These are phyloP conservation scores for Anguilla japonica DNA, from an alignment of 2,113 vertebrate genomes.

Conservation along the genomic window DNA sequence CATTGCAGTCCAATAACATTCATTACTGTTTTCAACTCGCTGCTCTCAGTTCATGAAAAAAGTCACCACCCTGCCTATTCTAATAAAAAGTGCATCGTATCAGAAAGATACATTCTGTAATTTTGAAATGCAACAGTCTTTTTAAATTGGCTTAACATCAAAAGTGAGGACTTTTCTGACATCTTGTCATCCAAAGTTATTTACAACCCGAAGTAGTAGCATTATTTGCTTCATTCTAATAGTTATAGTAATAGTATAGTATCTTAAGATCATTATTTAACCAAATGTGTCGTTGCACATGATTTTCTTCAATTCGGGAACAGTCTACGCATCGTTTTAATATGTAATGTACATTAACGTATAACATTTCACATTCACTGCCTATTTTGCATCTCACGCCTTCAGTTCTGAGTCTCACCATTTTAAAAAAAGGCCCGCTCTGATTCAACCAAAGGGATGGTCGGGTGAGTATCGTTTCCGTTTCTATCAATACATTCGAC, in stretches of 20 bases:
- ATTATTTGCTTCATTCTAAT: conserved; percentile 26
- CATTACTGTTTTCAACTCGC: conserved; percentile 42
- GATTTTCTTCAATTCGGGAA: conserved; percentile 42
- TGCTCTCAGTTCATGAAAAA: conserved; percentile 26
- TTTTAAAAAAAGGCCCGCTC: conserved; percentile 33
- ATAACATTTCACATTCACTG: conserved; percentile 37
- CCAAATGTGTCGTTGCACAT: conserved; percentile 33
- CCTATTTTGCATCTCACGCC: conserved; percentile 34
- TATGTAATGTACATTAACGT: conserved; percentile 36
- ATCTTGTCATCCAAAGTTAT: conserved; percentile 11
- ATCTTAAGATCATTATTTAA: conserved; percentile 41
- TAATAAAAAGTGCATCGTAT: conserved; percentile 14
- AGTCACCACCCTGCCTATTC: conserved; percentile 19
- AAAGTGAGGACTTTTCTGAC: conserved; percentile 4
- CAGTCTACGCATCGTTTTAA: conserved; percentile 44
- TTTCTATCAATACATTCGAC: conserved; percentile 52
- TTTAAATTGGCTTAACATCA: not conserved
- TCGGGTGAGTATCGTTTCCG: conserved; percentile 16
- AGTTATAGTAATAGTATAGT: conserved; percentile 13
- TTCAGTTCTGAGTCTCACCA: conserved; percentile 39
- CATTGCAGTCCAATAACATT: conserved; percentile 51
- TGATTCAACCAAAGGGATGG: conserved; percentile 18
- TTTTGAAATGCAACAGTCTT: conserved; percentile 28
- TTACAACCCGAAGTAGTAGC: conserved; percentile 33
- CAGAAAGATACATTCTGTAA: conserved; percentile 1